These are phyloP conservation scores for Pelodytes ibericus DNA, from an alignment of 2,797 vertebrate genomes.

Conservation along the genomic window DNA sequence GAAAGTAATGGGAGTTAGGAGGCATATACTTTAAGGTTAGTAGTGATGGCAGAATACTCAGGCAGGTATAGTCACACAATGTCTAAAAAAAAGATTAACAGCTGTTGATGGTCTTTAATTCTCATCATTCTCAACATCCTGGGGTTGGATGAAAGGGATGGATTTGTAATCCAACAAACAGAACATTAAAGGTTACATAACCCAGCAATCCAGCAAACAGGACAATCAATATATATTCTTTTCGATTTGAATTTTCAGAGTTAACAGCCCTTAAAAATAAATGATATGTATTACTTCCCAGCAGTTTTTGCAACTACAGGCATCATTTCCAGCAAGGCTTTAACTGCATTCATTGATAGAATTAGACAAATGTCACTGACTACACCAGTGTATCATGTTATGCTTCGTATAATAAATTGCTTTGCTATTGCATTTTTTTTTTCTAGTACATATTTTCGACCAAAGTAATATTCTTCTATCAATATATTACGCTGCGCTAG, in stretches of 20 bases:
- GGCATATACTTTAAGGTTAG: too few relatives aligned
- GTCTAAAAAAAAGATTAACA: too few relatives aligned
- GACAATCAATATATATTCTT: neutral
- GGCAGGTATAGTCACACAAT: too few relatives aligned
- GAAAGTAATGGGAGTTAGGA: too few relatives aligned
- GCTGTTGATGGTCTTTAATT: too few relatives aligned
- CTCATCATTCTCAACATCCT: too few relatives aligned
- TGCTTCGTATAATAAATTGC: conserved; percentile 11
- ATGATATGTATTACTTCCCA: neutral
- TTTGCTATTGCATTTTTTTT: conserved; percentile 5
- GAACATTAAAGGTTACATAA: too few relatives aligned
- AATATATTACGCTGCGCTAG: conserved; percentile 20
- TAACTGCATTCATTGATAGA: conserved; percentile 4
- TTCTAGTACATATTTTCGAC: conserved; percentile 29
- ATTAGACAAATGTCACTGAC: neutral
- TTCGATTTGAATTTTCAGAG: neutral
- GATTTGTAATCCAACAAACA: too few relatives aligned
- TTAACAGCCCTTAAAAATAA: neutral
- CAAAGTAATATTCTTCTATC: conserved; percentile 34
- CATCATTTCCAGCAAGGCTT: neutral
- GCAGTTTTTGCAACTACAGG: neutral
- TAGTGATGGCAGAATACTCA: too few relatives aligned
- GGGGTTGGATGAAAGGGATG: too few relatives aligned
- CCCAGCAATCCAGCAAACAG: too few relatives aligned
- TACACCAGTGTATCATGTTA: neutral